phyloP scores from a whole-genome alignment of 30 jellyfish, hydroid and myxozoan genomes.

The Chironex yamaguchii region DNA sequence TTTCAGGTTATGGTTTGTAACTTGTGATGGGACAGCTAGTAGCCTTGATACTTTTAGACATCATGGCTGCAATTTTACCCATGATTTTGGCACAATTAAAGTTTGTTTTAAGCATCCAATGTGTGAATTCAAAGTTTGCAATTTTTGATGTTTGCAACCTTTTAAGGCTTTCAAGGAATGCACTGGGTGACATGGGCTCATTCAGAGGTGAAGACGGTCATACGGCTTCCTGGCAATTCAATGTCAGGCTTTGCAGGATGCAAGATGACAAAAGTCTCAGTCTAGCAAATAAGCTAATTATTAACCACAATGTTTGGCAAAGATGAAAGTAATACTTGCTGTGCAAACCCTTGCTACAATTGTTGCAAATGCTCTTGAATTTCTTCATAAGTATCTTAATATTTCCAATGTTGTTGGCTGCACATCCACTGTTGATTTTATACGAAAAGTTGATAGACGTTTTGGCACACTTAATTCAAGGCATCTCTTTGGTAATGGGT shows the following conservation, averaged over 20 bases:
- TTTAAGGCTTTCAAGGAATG: conserved; percentile 57
- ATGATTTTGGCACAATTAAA: background rate
- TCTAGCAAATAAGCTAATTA: conserved; percentile 19
- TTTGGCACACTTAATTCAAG: conserved; percentile 23
- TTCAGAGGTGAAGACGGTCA: conserved; percentile 5
- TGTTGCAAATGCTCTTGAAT: conserved; percentile 46
- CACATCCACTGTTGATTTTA: background rate
- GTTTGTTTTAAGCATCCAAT: conserved; percentile 5
- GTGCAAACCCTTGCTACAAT: conserved; percentile 42
- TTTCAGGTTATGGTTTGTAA: background rate
- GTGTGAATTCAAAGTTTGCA: no score
- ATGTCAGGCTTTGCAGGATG: background rate
- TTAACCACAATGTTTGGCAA: conserved; percentile 18
- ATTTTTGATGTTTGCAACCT: conserved; percentile 50
- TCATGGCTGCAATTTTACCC: conserved; percentile 38
- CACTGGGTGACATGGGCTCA: conserved; percentile 55
- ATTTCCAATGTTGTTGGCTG: background rate
- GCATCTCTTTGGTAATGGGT: conserved; percentile 8
- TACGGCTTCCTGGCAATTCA: conserved; percentile 15
- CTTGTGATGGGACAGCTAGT: conserved; percentile 48
- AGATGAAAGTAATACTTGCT: conserved; percentile 59
- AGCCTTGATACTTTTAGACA: background rate
- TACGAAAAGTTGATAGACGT: background rate
- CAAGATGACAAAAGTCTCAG: conserved; percentile 50
- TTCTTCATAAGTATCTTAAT: background rate